Evolutionary conservation across 2,797 vertebrate species (phyloP).

Genomic region (Scolopax rusticola): DNA sequence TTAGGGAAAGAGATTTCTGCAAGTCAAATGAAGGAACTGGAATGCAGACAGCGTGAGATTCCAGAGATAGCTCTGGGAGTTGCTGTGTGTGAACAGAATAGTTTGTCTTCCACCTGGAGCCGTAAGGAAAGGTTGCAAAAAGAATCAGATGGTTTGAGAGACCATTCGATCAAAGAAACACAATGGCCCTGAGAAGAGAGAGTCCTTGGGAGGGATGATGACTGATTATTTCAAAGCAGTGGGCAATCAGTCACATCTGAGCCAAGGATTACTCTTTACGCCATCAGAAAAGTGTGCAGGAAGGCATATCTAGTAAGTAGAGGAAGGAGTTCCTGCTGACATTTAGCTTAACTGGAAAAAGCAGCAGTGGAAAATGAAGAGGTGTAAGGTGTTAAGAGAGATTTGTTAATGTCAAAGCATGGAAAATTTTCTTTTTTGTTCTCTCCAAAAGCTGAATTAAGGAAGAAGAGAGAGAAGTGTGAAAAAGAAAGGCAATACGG

Average conservation of each 20-base stretch:
- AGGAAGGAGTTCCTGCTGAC: constrained; percentile 6
- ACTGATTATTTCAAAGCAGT: neutral
- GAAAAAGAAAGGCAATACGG: neutral
- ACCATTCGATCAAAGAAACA: neutral
- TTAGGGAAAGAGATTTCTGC: neutral
- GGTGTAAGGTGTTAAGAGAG: constrained; percentile 16
- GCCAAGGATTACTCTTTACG: neutral
- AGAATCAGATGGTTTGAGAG: neutral
- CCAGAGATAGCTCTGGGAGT: neutral
- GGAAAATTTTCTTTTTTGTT: constrained; percentile 26
- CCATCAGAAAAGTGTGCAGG: neutral
- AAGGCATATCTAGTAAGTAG: neutral
- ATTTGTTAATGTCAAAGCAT: constrained; percentile 26
- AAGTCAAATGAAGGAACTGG: neutral
- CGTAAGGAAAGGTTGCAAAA: neutral
- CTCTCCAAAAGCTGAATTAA: constrained; percentile 10
- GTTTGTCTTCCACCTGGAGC: neutral
- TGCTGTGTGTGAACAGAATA: neutral
- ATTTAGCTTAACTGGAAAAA: constrained; percentile 45
- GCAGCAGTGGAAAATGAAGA: constrained; percentile 31
- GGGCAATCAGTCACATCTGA: constrained; percentile 5
- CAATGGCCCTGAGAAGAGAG: neutral
- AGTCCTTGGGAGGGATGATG: neutral
- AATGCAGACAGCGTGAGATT: neutral
- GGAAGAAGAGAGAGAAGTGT: neutral